Evolutionary conservation across 2,113 vertebrate species (phyloP), one percentile per base, ranked within the genome.

Genomic region (Lepidothrix coronata): DNA sequence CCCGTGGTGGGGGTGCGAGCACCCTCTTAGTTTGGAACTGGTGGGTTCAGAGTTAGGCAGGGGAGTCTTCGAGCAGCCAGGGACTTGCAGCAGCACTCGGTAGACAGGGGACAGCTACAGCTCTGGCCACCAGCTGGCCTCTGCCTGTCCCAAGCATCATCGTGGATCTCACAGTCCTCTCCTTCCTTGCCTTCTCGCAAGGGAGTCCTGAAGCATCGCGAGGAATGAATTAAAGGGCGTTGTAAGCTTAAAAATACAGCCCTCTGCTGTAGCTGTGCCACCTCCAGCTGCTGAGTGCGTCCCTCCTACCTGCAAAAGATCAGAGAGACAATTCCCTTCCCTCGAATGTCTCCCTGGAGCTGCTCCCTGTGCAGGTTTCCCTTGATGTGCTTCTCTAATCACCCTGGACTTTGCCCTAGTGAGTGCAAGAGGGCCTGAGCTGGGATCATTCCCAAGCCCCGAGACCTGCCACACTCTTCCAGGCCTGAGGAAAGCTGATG

Each of bases 1-100:
- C 24, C 8, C 0, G 0, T 16, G 19, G 37, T 3, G 1, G 14
- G 24, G 48, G 30, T 0, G 0, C 1, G 4, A 44, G 24, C 21
- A 76, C 12, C 12, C 30, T 55, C 58, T 37, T 6, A 39, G 39
- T 59, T 57, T 65, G 0, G 1, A 85, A 41, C 19, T 0, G 0
- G 70, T 0, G 12, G 44, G 62, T 59, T 90, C 2, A 2, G 54
- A 76, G 51, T 41, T 61, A 49, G 49, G 54, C 21, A 55, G 37
- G 5, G 9, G 22, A 67, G 61, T 25, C 59, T 81, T 37, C 1
- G 4, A 78, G 63, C n/a, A 85, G 82, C 15, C 1, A 7, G 82
- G 58, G 39, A 63, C 6, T 19, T 52, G 62, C 63, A 71, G 67
- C 41, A 65, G 79, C 67, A 37, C 37, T 65, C 6, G 0, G 48